A percentile compares a stretch with the other conserved stretches of the same genome.
Conservation (phyloP, 2,888 invertebrate species). For the Zygaena filipendulae region DNA sequence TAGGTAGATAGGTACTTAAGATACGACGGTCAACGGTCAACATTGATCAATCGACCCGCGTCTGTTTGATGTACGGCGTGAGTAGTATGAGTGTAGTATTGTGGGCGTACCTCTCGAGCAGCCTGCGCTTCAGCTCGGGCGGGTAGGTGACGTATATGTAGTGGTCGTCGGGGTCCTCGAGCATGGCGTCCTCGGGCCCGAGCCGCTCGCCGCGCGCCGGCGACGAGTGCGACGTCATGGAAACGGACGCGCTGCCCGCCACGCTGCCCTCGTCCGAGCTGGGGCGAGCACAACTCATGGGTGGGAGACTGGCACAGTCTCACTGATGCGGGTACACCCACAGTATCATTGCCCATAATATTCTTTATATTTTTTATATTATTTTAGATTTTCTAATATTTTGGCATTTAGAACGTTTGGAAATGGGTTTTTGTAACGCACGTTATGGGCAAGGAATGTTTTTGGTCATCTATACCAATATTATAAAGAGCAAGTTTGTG, state of each 20-base stretch:
- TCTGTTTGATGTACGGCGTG: slow-evolving; percentile 45
- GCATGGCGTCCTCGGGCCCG: slow-evolving; percentile 40
- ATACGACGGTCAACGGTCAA: neutral
- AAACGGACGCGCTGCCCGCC: slow-evolving; percentile 72
- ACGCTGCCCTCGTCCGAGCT: slow-evolving; percentile 78
- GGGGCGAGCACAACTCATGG: too few species aligned
- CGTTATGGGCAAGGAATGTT: too few species aligned
- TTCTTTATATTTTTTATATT: neutral
- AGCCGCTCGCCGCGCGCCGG: slow-evolving; percentile 68
- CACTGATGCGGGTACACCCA: slow-evolving; percentile 11
- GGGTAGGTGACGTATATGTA: slow-evolving; percentile 92
- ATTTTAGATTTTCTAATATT: too few species aligned
- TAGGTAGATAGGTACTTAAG: too few species aligned
- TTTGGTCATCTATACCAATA: too few species aligned
- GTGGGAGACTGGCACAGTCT: slow-evolving; percentile 11
- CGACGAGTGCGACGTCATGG: slow-evolving; percentile 74
- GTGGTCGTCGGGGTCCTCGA: slow-evolving; percentile 74
- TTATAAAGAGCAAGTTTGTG: too few species aligned
- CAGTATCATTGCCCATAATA: slow-evolving; percentile 9
- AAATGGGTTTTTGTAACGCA: too few species aligned
- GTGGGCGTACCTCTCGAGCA: slow-evolving; percentile 78
- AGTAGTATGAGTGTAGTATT: slow-evolving; percentile 47
- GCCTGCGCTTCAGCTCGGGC: slow-evolving; percentile 83
- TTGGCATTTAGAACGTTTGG: too few species aligned
- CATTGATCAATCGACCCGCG: slow-evolving; percentile 33